Conservation (phyloP, 2,113 vertebrate species). For the Planiliza haematocheilus region DNA sequence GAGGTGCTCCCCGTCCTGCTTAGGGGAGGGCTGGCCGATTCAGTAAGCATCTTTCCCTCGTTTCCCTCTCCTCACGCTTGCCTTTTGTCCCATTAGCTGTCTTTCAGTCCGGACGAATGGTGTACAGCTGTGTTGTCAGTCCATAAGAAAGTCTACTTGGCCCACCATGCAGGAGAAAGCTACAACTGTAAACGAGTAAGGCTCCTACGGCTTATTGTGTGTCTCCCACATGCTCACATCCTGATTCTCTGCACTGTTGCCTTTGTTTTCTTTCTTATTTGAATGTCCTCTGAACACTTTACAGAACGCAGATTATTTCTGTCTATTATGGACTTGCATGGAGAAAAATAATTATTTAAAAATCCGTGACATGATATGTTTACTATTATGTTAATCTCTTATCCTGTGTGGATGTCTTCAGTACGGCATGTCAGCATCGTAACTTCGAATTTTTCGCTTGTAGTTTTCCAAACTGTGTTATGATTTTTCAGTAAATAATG, state of each 20-base stretch:
- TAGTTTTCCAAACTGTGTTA: background rate
- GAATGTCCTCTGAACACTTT: background rate
- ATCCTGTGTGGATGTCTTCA: background rate
- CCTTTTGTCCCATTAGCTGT: conserved; percentile 85
- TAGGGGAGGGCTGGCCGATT: conserved; percentile 74
- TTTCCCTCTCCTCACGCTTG: conserved; percentile 65
- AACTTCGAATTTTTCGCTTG: background rate
- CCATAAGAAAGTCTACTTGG: conserved; percentile 50
- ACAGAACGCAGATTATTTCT: background rate
- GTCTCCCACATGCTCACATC: conserved; percentile 41
- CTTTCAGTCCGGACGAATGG: conserved; percentile 61
- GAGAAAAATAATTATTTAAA: background rate
- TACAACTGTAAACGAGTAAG: conserved; percentile 47
- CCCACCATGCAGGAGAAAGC: conserved; percentile 44
- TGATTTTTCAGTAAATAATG: background rate
- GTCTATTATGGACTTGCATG: too few species aligned
- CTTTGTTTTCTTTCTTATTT: conserved; percentile 10
- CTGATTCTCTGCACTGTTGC: conserved; percentile 26
- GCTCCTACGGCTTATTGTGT: conserved; percentile 45
- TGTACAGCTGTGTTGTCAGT: conserved; percentile 70
- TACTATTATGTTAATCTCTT: too few species aligned
- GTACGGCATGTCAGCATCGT: background rate
- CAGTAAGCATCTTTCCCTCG: conserved; percentile 66
- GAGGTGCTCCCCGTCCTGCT: conserved; percentile 74
- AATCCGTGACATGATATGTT: too few species aligned